Evolutionary conservation across 2,888 invertebrate genomes (phyloP).

Genomic region (Quadriops clusia): DNA sequence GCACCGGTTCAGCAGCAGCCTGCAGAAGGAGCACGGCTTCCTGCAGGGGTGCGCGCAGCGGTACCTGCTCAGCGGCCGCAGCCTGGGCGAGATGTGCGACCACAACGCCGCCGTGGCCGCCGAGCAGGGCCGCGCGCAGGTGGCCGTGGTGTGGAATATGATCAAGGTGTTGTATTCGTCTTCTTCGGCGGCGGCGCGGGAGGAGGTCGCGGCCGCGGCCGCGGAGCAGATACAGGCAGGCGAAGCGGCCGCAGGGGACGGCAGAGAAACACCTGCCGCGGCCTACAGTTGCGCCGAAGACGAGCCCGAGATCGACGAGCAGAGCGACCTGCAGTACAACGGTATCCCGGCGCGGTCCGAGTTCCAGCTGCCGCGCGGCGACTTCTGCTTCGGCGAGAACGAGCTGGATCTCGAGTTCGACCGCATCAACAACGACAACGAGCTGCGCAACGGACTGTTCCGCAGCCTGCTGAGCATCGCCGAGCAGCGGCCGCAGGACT

Average conservation of each 20-base stretch:
- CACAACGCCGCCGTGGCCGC: conserved; percentile 76
- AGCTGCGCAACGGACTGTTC: too few species aligned
- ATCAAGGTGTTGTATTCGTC: conserved; percentile 42
- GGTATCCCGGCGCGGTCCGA: conserved; percentile 47
- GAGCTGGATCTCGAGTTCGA: conserved; percentile 43
- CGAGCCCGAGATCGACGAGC: too few species aligned
- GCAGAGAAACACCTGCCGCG: too few species aligned
- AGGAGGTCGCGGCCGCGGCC: conserved; percentile 40
- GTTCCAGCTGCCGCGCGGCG: conserved; percentile 40
- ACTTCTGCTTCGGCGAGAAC: conserved; percentile 56
- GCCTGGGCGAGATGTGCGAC: conserved; percentile 72
- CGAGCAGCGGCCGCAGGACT: conserved; percentile 49
- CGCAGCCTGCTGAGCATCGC: too few species aligned
- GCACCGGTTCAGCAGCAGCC: conserved; percentile 35
- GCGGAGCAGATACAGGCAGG: conserved; percentile 61
- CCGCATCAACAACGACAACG: conserved; percentile 34
- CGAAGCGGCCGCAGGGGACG: too few species aligned
- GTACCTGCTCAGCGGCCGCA: conserved; percentile 63
- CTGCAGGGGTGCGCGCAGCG: conserved; percentile 63
- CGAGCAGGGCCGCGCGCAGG: conserved; percentile 44
- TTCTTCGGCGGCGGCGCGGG: conserved; percentile 29
- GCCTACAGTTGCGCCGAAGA: too few species aligned
- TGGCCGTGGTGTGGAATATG: conserved; percentile 46
- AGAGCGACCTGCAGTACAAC: too few species aligned
- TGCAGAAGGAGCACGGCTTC: conserved; percentile 25